phyloP scores from a whole-genome alignment of 2,797 vertebrate species.

The Lutra lutra region DNA sequence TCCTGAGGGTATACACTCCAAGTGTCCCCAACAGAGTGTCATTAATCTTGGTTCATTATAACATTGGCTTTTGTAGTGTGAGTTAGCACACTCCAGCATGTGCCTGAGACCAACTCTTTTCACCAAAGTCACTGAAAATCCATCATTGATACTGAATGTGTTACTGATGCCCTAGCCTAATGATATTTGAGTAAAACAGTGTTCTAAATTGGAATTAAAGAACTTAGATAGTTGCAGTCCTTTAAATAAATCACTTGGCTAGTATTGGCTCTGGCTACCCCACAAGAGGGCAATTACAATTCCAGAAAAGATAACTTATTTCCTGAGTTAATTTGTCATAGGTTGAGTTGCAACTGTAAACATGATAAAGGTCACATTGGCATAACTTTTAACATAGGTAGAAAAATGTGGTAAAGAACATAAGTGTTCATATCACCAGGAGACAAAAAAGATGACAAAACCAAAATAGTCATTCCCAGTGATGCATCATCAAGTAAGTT shows the following conservation, averaged over 20 bases:
- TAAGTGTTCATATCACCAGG: conserved; percentile 62
- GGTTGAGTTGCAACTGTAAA: conserved; percentile 59
- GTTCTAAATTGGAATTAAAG: conserved; percentile 41
- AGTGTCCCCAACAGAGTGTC: neutral
- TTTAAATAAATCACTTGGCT: conserved; percentile 41
- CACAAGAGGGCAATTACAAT: neutral
- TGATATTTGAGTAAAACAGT: conserved; percentile 18
- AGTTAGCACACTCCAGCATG: neutral
- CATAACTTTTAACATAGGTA: conserved; percentile 55
- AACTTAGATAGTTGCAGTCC: conserved; percentile 30
- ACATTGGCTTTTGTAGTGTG: conserved; percentile 31
- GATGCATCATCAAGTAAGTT: neutral
- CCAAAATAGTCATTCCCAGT: conserved; percentile 50
- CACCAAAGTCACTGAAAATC: neutral
- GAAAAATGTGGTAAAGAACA: conserved; percentile 67
- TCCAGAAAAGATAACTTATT: conserved; percentile 39
- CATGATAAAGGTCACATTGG: conserved; percentile 59
- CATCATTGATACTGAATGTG: neutral
- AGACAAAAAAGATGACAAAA: conserved; percentile 27
- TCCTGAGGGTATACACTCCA: neutral
- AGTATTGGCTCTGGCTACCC: neutral
- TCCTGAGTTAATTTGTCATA: conserved; percentile 45
- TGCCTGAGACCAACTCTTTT: neutral
- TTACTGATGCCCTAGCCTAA: neutral
- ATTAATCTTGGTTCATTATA: neutral